Evolutionary conservation across 2,888 invertebrate species (phyloP), one percentile per base, ranked within the genome.

Genomic region (Pyrocoelia pectoralis): DNA sequence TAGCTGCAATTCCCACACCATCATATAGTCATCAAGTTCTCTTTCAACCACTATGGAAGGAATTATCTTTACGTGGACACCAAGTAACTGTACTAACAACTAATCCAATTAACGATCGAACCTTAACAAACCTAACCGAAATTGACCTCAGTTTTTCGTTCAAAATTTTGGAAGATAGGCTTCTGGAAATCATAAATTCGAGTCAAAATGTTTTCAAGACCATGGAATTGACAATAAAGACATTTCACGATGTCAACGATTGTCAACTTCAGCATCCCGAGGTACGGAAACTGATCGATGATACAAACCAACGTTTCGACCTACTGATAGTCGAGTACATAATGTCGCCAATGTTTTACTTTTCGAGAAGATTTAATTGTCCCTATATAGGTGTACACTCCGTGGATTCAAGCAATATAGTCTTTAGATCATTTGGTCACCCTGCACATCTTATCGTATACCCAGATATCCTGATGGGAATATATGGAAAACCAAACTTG

Each of bases 301-400:
- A 77, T 61, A 59, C 70, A 29, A 70, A 67, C 81, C 76, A 83
- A 17, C 80, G 81, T 57, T 88, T 87, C 67, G 88, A 88, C 74
- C 72, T 86, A 24, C 83, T 87, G 0, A 77, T 88, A 33, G 81
- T 84, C 1, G 88, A 88, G 75, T 82, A 83, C 9, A 80, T 85
- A 6, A 79, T 83, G 1, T 84, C 85, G 0, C 56, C 84, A 0
- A 71, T 84, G 28, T 84, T 83, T 56, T 84, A 83, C 0, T 82
- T 84, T 14, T 84, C 85, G 13, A 82, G 85, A 40, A 84, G 84
- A 68, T 87, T 87, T 71, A 75, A 83, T 28, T 82, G 80, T 18
- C 85, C 87, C 1, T 82, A 85, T 46, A 84, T 88, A 60, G 81
- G 84, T 2, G 82, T 87, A 2, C 82, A 84, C 4, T 79, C 85